These are phyloP conservation scores for Cantharis rustica DNA, from an alignment of 2,888 invertebrate species.

Conservation along the genomic window DNA sequence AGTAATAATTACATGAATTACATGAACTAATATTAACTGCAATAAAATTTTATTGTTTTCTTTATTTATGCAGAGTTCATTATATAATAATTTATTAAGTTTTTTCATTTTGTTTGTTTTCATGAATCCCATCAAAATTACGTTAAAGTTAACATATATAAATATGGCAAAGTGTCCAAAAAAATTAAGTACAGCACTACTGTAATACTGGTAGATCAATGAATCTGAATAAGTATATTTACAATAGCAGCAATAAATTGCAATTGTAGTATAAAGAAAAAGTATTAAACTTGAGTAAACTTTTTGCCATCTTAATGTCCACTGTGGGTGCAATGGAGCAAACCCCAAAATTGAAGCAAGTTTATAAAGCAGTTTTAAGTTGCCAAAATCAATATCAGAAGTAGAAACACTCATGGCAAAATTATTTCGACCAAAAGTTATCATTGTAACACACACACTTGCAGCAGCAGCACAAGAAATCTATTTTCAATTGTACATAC, in stretches of 20 bases:
- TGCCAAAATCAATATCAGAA: not conserved
- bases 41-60: not conserved
- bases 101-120: not conserved
- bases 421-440: not conserved
- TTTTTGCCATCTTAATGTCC: not conserved
- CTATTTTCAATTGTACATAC: not conserved
- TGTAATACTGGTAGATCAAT: no score
- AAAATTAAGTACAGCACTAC: not conserved
- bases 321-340: not conserved
- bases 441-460: not conserved
- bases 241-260: not conserved
- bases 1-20: not conserved
- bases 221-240: rapidly evolving
- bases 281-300: not conserved
- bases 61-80: not conserved
- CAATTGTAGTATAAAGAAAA: not conserved
- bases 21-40: not conserved
- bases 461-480: not conserved
- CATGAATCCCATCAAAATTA: not conserved
- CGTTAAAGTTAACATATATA: not conserved
- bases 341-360: not conserved
- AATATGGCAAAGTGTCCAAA: not conserved
- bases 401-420: not conserved
- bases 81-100: not conserved
- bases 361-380: not conserved